Evolutionary conservation across 2,113 vertebrate species (phyloP).

Genomic region (Benitochromis conjunctus): DNA sequence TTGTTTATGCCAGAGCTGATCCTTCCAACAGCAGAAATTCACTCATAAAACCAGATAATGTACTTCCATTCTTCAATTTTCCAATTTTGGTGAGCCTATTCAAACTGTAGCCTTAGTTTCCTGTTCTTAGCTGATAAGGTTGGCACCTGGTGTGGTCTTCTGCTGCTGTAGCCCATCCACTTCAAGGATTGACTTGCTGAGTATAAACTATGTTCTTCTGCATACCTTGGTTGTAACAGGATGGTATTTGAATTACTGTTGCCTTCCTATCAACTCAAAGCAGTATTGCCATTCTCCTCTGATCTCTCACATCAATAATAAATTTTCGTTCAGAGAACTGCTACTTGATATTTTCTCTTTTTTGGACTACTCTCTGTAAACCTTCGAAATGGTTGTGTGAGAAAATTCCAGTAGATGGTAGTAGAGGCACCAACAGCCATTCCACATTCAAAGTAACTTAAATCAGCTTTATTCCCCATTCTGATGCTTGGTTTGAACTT

Average conservation of each 20-base stretch:
- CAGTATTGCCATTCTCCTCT: background rate
- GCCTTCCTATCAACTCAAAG: background rate
- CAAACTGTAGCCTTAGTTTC: background rate
- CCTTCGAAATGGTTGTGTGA: background rate
- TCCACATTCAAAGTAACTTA: background rate
- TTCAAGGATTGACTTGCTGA: background rate
- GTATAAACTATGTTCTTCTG: background rate
- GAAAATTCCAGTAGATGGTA: background rate
- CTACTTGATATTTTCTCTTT: background rate
- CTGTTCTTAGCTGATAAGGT: background rate
- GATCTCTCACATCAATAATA: background rate
- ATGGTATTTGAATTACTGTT: background rate
- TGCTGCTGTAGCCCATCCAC: background rate
- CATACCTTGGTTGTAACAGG: rapidly evolving
- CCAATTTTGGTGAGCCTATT: background rate
- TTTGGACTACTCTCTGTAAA: background rate
- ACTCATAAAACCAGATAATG: background rate
- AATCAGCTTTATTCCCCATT: background rate
- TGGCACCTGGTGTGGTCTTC: background rate
- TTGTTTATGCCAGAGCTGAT: background rate
- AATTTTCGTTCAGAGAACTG: background rate
- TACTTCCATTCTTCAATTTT: background rate
- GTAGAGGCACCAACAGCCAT: background rate
- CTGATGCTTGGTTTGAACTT: background rate
- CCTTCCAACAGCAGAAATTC: background rate